Conservation (phyloP, 1,140 invertebrate species). For the Pissodes strobi region DNA sequence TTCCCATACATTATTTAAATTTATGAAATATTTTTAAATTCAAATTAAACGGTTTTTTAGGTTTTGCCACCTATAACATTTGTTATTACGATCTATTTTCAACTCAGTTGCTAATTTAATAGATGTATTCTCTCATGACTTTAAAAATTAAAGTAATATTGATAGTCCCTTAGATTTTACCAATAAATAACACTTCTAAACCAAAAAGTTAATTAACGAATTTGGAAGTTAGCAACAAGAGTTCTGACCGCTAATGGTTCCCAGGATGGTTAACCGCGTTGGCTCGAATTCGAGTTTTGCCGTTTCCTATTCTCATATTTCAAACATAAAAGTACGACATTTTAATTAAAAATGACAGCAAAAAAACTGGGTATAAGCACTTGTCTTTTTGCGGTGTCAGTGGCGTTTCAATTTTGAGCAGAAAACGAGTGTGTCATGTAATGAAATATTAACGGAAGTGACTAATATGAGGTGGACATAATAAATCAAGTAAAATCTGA, state of each 20-base stretch:
- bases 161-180: too few species aligned
- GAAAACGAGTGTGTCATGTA: background rate
- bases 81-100: too few species aligned
- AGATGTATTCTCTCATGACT: too few species aligned
- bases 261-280: constrained; percentile 22
- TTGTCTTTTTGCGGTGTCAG: constrained; percentile 3
- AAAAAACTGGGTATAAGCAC: constrained; percentile 17
- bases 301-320: constrained; percentile 32
- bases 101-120: too few species aligned
- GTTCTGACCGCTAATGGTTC: constrained; percentile 27
- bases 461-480: too few species aligned
- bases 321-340: constrained; percentile 29
- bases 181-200: constrained; percentile 13
- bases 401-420: background rate
- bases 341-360: constrained; percentile 32
- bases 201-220: constrained; percentile 29
- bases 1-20: too few species aligned
- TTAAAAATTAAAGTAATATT: too few species aligned
- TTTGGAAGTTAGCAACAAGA: constrained; percentile 26
- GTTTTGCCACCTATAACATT: too few species aligned
- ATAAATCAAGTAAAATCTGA: too few species aligned
- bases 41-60: too few species aligned
- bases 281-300: constrained; percentile 15
- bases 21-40: too few species aligned
- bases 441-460: background rate